Percentiles rank a stretch among this genome's conserved stretches.
These are phyloP conservation scores for Meandrusa payeni DNA, from an alignment of 2,888 invertebrate genomes.

Conservation along the genomic window DNA sequence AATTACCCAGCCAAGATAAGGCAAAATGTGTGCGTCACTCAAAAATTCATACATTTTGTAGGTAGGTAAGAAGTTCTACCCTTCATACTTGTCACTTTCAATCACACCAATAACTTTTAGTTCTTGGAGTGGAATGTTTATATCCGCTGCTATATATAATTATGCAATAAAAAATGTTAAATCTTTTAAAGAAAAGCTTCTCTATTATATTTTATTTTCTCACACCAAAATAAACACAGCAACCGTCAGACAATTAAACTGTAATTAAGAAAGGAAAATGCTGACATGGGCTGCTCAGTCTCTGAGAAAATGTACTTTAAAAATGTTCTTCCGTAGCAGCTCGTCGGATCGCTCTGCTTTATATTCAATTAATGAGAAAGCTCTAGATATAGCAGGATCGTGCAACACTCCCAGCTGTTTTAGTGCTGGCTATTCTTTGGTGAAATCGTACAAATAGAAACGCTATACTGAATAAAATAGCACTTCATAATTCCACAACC, in stretches of 20 bases:
- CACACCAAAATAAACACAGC: slow-evolving; percentile 65
- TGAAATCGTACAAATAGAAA: too few species aligned
- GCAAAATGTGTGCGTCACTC: too few species aligned
- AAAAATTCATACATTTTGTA: too few species aligned
- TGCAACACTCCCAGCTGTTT: slow-evolving; percentile 5
- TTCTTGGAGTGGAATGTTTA: too few species aligned
- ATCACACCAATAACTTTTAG: too few species aligned
- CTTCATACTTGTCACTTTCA: too few species aligned
- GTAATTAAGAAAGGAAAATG: slow-evolving; percentile 76
- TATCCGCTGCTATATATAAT: too few species aligned
- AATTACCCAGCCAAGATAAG: too few species aligned
- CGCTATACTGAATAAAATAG: too few species aligned
- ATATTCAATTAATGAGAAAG: slow-evolving; percentile 77
- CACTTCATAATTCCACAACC: too few species aligned
- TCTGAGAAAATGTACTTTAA: slow-evolving; percentile 69
- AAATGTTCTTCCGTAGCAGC: slow-evolving; percentile 66
- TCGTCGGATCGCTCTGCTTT: slow-evolving; percentile 64
- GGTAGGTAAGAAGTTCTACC: too few species aligned
- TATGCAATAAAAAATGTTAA: too few species aligned
- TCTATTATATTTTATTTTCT: slow-evolving; percentile 33
- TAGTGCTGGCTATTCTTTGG: not conserved
- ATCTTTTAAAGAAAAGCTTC: slow-evolving; percentile 2
- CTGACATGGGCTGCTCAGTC: slow-evolving; percentile 66
- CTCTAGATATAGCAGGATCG: slow-evolving; percentile 39
- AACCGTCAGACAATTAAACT: slow-evolving; percentile 74